Evolutionary conservation across 2,888 invertebrate species (phyloP).

Genomic region (Morpho deidamia): DNA sequence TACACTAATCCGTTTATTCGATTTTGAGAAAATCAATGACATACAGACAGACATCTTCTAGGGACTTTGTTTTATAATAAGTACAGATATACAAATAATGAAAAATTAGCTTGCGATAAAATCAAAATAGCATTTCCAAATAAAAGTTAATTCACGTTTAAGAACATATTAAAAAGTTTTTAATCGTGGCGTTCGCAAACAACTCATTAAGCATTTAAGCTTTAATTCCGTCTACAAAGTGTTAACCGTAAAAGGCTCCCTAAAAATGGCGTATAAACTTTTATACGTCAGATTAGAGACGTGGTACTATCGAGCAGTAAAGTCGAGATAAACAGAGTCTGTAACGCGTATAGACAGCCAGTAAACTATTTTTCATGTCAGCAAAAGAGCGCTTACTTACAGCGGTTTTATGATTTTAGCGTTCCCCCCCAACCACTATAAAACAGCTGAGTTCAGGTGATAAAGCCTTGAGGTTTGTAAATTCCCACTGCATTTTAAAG

Average conservation of each 20-base stretch:
- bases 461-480: constrained; percentile 61
- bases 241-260: constrained; percentile 60
- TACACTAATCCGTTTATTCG: too few relatives aligned
- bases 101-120: constrained; percentile 3
- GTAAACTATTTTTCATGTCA: constrained; percentile 75
- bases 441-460: constrained; percentile 57
- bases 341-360: constrained; percentile 53
- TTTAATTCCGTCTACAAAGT: constrained; percentile 66
- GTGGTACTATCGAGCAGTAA: constrained; percentile 54
- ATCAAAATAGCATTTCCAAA: constrained; percentile 10
- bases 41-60: too few relatives aligned
- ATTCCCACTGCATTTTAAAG: constrained; percentile 65
- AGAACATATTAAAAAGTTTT: constrained; percentile 61
- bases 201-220: constrained; percentile 54
- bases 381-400: constrained; percentile 66
- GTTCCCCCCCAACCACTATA: constrained; percentile 28
- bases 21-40: too few relatives aligned
- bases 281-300: constrained; percentile 69
- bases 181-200: constrained; percentile 56
- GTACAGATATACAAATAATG: too few relatives aligned
- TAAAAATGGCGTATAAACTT: constrained; percentile 69
- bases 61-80: too few relatives aligned
- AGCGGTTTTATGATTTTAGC: constrained; percentile 40
- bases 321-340: constrained; percentile 58
- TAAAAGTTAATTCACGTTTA: constrained; percentile 26